Base-by-base conservation (phyloP, 2,113 vertebrate species). In the Asarcornis scutulata region DNA sequence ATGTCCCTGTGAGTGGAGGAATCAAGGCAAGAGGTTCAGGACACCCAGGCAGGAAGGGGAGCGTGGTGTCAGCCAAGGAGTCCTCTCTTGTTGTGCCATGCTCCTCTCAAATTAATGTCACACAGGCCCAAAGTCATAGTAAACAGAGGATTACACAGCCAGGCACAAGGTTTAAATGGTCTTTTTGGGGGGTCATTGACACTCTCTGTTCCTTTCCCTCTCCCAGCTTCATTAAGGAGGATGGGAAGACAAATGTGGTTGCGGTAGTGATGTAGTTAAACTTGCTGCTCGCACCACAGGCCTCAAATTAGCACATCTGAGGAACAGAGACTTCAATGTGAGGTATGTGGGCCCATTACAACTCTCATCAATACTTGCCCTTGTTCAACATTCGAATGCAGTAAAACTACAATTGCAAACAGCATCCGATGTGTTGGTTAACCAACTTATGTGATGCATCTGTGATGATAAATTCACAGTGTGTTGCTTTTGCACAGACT, bases 101-200 rank as follows among this genome's bases (percentile, higher is more conserved):
- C 3, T 84, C 15, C 22, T 86, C 55, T 71, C 40, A 56, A 7
- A 6, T 38, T 21, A 62, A 55, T 13, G 34, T 4, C 5, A 42
- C 0, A 12, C 4, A 67, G 13, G 66, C 7, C 2, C 44, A 77
- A 69, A 86, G 13, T 42, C 18, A 13, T 7, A 53, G 32, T 7
- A 86, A 42, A 60, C 3, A 58, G 56, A 71, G 17, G 17, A 18
- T 26, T 27, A 29, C 53, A 13, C 40, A 74, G 31, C 20, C 40
- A 75, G 40, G n/a, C 11, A 36, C 17, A 38, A 58, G 6, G 15
- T 26, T 82, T 74, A 69, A 82, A 48, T 1, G 15, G 46, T 17
- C 8, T 46, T 0, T n/a, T 50, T 10, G 17, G 17, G 4, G 8
- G 2, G 8, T 5, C 36, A 29, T 1, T 22, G 34, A 20, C 48